These are phyloP conservation scores for Cerceris ruficornis DNA, from an alignment of 2,888 invertebrate species.

Conservation along the genomic window DNA sequence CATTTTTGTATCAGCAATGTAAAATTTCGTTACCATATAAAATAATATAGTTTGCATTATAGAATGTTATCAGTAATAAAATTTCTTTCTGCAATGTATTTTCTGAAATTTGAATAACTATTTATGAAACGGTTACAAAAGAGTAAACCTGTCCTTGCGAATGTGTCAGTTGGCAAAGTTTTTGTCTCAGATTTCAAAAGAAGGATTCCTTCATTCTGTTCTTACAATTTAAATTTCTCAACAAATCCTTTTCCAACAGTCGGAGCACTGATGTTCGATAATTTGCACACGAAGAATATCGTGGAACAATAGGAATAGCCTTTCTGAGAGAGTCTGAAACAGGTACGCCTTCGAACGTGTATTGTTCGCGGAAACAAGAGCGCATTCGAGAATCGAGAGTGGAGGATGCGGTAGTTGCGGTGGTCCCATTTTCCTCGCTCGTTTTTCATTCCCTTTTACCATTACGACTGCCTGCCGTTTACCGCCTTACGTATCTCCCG, in stretches of 20 bases:
- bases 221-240: background rate
- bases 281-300: conserved; percentile 2
- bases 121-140: too few species aligned
- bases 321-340: conserved; percentile 6
- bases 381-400: conserved; percentile 30
- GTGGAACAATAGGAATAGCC: conserved; percentile 1
- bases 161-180: too few species aligned
- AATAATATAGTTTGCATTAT: too few species aligned
- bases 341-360: background rate
- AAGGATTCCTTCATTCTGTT: background rate
- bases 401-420: conserved; percentile 30
- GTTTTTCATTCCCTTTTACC: conserved; percentile 1
- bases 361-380: conserved; percentile 35
- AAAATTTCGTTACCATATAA: too few species aligned
- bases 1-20: too few species aligned
- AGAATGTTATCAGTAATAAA: too few species aligned
- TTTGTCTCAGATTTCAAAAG: background rate
- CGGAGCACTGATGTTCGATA: background rate
- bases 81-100: too few species aligned
- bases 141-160: too few species aligned
- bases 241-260: background rate
- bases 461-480: conserved; percentile 10
- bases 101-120: too few species aligned
- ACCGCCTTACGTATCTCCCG: background rate
- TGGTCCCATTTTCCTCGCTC: background rate